These are phyloP conservation scores for Diacarnus erythraeanus DNA, from an alignment of 37 sponge, comb jelly and placozoan genomes.

Conservation along the genomic window DNA sequence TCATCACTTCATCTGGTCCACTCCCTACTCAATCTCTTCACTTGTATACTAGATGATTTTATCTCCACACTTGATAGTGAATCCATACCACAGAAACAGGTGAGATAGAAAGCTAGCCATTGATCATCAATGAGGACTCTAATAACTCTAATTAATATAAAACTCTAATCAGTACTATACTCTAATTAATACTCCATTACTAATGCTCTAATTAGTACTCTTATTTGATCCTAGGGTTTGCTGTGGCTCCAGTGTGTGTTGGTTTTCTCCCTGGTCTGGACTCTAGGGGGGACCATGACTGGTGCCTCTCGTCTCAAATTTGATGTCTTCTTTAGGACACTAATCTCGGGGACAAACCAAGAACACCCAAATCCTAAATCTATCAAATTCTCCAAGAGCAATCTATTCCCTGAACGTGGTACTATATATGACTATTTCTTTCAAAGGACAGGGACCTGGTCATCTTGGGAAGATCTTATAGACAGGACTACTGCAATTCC, in stretches of 20 bases:
- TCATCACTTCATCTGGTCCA: slow-evolving; percentile 75
- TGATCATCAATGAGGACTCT: neutral
- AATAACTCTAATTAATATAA: neutral
- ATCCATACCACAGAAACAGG: slow-evolving; percentile 41
- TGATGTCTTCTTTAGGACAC: slow-evolving; percentile 91
- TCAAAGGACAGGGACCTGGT: slow-evolving; percentile 74
- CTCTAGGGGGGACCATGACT: slow-evolving; percentile 85
- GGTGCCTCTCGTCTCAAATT: slow-evolving; percentile 89
- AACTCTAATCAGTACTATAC: neutral
- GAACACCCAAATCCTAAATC: slow-evolving; percentile 86
- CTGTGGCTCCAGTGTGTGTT: slow-evolving; percentile 84
- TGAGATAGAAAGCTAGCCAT: neutral
- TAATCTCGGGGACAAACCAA: slow-evolving; percentile 86
- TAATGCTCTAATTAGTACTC: no score
- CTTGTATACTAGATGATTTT: slow-evolving; percentile 80
- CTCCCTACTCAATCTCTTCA: slow-evolving; percentile 78
- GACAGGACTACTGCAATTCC: slow-evolving; percentile 56
- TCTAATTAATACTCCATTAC: neutral
- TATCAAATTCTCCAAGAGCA: slow-evolving; percentile 89
- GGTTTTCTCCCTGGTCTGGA: slow-evolving; percentile 95
- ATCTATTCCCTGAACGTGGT: slow-evolving; percentile 87
- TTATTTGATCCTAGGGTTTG: no score
- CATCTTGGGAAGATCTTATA: slow-evolving; percentile 82
- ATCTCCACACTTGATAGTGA: slow-evolving; percentile 13
- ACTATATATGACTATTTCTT: slow-evolving; percentile 91